phyloP scores from a whole-genome alignment of 2,888 invertebrate genomes.

The Amiota minor region DNA sequence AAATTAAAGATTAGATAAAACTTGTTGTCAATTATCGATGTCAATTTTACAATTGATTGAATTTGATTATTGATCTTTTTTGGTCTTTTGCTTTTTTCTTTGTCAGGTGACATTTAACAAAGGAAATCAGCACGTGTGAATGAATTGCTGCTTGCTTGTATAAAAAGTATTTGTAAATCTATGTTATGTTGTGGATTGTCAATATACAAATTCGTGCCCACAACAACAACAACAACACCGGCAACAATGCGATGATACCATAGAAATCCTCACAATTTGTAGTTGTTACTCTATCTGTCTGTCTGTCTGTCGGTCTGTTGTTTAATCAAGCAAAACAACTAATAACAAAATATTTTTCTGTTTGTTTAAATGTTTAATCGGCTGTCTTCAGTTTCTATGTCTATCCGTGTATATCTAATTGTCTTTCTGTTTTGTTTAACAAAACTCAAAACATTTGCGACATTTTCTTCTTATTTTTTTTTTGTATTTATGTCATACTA shows the following conservation, averaged over 20 bases:
- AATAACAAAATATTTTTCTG: too few relatives aligned
- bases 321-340: too few relatives aligned
- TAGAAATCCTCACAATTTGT: constrained; percentile 2
- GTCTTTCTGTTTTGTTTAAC: too few relatives aligned
- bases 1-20: constrained; percentile 62
- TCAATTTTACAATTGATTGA: constrained; percentile 33
- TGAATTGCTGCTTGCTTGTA: neutral
- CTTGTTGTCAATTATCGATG: constrained; percentile 54
- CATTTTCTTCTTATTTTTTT: neutral
- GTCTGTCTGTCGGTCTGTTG: neutral
- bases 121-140: constrained; percentile 1
- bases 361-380: too few relatives aligned
- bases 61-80: constrained; percentile 22
- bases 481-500: neutral
- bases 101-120: constrained; percentile 1
- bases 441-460: constrained; percentile 8
- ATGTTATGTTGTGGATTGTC: neutral
- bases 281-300: neutral
- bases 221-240: neutral
- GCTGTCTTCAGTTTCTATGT: neutral
- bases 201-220: neutral
- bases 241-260: neutral
- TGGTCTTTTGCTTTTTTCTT: neutral
- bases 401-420: too few relatives aligned
- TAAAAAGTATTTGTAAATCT: neutral